Evolutionary conservation across 2,888 invertebrate genomes (phyloP).

Genomic region (Oscheius onirici): DNA sequence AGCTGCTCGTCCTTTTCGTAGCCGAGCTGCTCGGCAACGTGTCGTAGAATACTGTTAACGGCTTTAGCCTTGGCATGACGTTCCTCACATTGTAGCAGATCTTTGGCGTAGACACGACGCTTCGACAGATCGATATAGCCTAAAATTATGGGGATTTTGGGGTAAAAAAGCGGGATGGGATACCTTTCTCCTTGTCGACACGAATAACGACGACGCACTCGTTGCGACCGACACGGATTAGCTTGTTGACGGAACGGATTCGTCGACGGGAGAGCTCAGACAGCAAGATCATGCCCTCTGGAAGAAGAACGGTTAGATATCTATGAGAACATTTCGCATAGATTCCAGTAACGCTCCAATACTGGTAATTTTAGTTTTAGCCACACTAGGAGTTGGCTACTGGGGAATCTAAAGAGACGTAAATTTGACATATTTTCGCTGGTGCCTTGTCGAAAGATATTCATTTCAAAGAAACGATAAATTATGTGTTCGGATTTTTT

Average conservation of each 20-base stretch:
- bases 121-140: slow-evolving; percentile 99
- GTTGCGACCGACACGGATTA: slow-evolving; percentile 96
- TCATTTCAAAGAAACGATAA: too few species aligned
- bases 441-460: too few species aligned
- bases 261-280: slow-evolving; percentile 97
- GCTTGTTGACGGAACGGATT: slow-evolving; percentile 98
- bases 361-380: too few species aligned
- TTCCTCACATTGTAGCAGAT: slow-evolving; percentile 97
- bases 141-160: slow-evolving; percentile 72
- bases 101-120: slow-evolving; percentile 95
- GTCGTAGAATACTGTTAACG: slow-evolving; percentile 84
- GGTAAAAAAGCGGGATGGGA: neutral
- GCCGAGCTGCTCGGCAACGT: slow-evolving; percentile 92
- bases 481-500: too few species aligned
- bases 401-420: too few species aligned
- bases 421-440: too few species aligned
- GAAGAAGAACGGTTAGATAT: slow-evolving; percentile 9
- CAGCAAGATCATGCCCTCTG: slow-evolving; percentile 88
- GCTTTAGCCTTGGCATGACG: slow-evolving; percentile 84
- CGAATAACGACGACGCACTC: slow-evolving; percentile 98
- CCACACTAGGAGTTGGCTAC: too few species aligned
- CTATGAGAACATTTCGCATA: neutral
- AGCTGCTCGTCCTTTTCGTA: slow-evolving; percentile 91
- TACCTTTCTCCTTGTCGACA: slow-evolving; percentile 98
- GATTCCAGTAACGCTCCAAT: too few species aligned